Conservation (phyloP, 2,797 vertebrate species). For the Centroberyx gerrardi region DNA sequence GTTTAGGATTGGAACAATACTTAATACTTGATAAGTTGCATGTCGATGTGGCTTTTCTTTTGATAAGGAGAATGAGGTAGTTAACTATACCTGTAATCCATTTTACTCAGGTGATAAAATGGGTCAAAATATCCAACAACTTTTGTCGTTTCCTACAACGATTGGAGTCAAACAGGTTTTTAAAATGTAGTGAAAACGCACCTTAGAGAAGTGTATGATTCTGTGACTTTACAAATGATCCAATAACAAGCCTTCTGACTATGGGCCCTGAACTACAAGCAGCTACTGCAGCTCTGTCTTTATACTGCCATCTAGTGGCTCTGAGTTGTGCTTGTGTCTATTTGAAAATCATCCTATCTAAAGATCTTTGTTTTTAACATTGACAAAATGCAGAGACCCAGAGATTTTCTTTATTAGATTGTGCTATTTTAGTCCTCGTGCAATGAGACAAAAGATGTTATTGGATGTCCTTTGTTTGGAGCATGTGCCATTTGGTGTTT, state of each 20-base stretch:
- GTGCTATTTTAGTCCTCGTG: slow-evolving; percentile 1
- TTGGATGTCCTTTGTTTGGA: background rate
- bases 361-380: slow-evolving; percentile 3
- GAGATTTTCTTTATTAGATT: no score
- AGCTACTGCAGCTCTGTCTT: slow-evolving; percentile 12
- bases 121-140: background rate
- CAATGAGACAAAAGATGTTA: slow-evolving; percentile 6
- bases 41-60: background rate
- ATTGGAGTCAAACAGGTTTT: slow-evolving; percentile 10
- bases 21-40: background rate
- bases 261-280: slow-evolving; percentile 11
- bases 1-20: background rate
- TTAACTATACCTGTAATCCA: background rate
- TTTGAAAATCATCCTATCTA: background rate
- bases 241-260: background rate
- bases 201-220: background rate
- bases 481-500: background rate
- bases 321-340: background rate
- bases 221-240: slow-evolving; percentile 3
- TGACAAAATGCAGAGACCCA: no score
- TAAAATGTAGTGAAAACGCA: background rate
- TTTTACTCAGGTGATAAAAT: background rate
- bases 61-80: background rate
- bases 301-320: slow-evolving; percentile 56
- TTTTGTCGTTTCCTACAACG: background rate